phyloP scores from a whole-genome alignment of 2,113 vertebrate genomes.

The Grallaria varia region DNA sequence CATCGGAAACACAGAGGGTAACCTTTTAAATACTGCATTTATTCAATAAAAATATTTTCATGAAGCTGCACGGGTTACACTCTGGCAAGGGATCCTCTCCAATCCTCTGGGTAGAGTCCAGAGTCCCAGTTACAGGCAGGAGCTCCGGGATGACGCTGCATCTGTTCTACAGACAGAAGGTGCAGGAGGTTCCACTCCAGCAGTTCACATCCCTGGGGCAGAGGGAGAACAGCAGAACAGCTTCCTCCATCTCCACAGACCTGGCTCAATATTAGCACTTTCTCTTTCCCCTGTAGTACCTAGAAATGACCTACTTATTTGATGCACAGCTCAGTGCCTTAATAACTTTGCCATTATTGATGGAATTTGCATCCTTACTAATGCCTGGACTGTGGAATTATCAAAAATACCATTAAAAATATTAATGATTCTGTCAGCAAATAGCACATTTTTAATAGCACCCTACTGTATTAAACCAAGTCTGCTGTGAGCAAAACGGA shows the following conservation, averaged over 20 bases:
- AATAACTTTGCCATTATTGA: neutral
- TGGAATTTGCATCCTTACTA: neutral
- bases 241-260: neutral
- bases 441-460: neutral
- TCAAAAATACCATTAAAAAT: neutral
- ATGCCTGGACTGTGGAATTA: neutral
- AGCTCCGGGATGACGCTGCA: neutral
- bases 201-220: neutral
- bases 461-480: neutral
- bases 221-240: neutral
- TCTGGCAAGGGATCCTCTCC: neutral
- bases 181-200: neutral
- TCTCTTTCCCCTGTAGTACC: neutral
- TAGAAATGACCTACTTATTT: neutral
- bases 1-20: neutral
- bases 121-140: neutral
- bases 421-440: neutral
- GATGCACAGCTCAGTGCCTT: neutral
- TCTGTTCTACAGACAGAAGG: neutral
- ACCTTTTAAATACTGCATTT: constrained; percentile 40
- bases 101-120: neutral
- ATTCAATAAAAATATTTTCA: constrained; percentile 8
- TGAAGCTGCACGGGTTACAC: neutral
- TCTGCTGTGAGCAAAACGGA: neutral
- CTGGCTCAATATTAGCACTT: neutral